Percentiles rank a stretch among this genome's conserved stretches.
Evolutionary conservation across 2,888 invertebrate species (phyloP).

Genomic region (Netelia fuscicornis): DNA sequence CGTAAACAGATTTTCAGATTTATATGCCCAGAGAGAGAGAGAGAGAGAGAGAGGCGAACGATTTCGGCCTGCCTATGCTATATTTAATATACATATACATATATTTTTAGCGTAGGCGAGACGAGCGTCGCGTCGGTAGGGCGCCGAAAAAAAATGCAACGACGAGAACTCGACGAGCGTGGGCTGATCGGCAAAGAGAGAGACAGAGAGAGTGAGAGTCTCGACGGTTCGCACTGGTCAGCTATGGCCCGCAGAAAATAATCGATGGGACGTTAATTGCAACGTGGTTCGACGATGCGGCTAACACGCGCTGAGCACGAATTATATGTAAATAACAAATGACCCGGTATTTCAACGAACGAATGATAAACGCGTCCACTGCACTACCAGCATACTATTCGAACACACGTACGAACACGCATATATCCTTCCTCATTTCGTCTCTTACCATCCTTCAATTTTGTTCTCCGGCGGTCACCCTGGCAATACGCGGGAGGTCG

Average conservation of each 20-base stretch:
- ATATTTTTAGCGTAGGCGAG: conserved; percentile 34
- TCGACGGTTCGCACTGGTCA: conserved; percentile 40
- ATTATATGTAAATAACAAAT: conserved; percentile 82
- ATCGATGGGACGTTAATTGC: conserved; percentile 80
- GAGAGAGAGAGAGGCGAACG: conserved; percentile 14
- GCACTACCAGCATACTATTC: background rate
- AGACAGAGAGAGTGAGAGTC: conserved; percentile 21
- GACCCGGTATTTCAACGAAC: conserved; percentile 75
- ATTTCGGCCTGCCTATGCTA: conserved; percentile 27
- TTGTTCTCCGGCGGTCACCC: background rate
- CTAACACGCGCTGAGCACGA: conserved; percentile 75
- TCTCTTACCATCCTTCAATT: conserved; percentile 4
- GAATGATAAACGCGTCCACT: conserved; percentile 74
- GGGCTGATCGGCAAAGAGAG: conserved; percentile 33
- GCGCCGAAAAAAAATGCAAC: conserved; percentile 48
- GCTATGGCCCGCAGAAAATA: conserved; percentile 72
- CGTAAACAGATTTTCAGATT: conserved; percentile 54
- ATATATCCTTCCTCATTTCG: conserved; percentile 45
- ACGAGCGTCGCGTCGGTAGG: conserved; percentile 54
- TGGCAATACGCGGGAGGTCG: background rate
- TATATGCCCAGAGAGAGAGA: conserved; percentile 25
- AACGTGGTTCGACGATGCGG: conserved; percentile 72
- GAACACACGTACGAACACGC: background rate
- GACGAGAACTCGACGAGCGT: conserved; percentile 53
- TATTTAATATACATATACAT: conserved; percentile 2